Evolutionary conservation across 2,113 vertebrate genomes (phyloP), one percentile per base, ranked within the genome.

Genomic region (Cyanoramphus novaezelandiae): DNA sequence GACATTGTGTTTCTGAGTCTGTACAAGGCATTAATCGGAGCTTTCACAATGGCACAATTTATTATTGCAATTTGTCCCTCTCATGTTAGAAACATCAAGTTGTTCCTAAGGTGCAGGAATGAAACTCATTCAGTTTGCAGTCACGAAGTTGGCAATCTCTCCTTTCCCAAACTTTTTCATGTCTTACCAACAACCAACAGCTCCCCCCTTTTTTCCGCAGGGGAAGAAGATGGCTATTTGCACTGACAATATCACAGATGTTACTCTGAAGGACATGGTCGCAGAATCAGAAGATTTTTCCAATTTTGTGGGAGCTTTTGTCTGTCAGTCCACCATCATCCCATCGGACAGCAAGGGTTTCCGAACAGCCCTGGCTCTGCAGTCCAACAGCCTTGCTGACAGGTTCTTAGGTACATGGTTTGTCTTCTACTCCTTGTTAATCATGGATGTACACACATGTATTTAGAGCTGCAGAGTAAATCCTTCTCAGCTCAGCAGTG

Each of bases 251-350:
- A 99, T 99, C 79, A 99, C 99, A 10, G 99, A 99, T 74, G 96
- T 99, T 21, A 98, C 99, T 19, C 92, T 98, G 67, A 98, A 98
- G 31, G 98, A 99, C 70, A 96, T 98, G 91, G 98, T 98, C 89
- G 95, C 96, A 44, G 98, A 99, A 76, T 98, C 98, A 64, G 98
- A 98, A 37, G 99, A 99, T 86, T 98, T 98, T 21, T 96, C 97
- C 29, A 99, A 97, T 60, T 94, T 98, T 39, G 98, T 99, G 77
- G 98, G 98, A 92, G 98, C 99, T 55, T 99, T 99, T 97, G 98
- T 99, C 75, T 99, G 99, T 94, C 99, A 99, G 85, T 99, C 99
- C 63, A 99, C 99, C 9, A 98, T 99, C 95, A 99, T 99, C 95
- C 99, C 99, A 0, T 99, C 99, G 2, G 99, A 98, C 90, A 99